Percentiles rank a stretch among this genome's conserved stretches.
These are phyloP conservation scores for Anabas testudineus DNA, from an alignment of 2,797 vertebrate genomes.

Conservation along the genomic window DNA sequence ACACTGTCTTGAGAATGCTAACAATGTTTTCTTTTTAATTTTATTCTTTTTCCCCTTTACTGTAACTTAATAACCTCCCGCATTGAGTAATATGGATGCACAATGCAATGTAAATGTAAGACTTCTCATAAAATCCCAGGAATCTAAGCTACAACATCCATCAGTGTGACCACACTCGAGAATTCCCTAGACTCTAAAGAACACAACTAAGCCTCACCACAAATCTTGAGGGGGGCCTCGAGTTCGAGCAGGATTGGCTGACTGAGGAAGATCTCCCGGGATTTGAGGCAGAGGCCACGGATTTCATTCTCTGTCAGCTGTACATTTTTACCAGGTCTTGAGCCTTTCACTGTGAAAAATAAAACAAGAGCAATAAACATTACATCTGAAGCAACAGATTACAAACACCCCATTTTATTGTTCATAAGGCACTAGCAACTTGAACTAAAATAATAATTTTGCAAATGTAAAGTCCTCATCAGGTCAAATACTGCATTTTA, in stretches of 20 bases:
- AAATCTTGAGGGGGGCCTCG: slow-evolving; percentile 88
- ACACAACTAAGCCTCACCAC: slow-evolving; percentile 79
- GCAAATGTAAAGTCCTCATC: no score
- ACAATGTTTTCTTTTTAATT: background rate
- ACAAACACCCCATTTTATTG: background rate
- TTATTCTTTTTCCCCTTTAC: background rate
- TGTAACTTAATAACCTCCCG: background rate
- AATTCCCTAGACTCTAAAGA: slow-evolving; percentile 46
- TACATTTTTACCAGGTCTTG: slow-evolving; percentile 88
- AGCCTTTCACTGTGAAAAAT: slow-evolving; percentile 83
- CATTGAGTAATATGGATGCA: background rate
- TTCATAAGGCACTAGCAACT: background rate
- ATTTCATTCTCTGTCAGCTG: slow-evolving; percentile 89
- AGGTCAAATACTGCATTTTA: background rate
- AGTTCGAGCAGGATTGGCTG: slow-evolving; percentile 88
- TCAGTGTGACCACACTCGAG: slow-evolving; percentile 30
- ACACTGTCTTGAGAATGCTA: background rate
- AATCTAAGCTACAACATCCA: slow-evolving; percentile 26
- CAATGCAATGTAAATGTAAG: slow-evolving; percentile 8
- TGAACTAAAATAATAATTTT: background rate
- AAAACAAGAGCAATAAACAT: slow-evolving; percentile 8
- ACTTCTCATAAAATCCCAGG: background rate
- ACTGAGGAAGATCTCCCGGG: slow-evolving; percentile 89
- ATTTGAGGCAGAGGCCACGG: slow-evolving; percentile 88
- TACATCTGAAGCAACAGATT: background rate